Percentiles rank a stretch among this genome's conserved stretches.
Evolutionary conservation across 2,797 vertebrate genomes (phyloP).

Genomic region (Phyllotis vaccarum): DNA sequence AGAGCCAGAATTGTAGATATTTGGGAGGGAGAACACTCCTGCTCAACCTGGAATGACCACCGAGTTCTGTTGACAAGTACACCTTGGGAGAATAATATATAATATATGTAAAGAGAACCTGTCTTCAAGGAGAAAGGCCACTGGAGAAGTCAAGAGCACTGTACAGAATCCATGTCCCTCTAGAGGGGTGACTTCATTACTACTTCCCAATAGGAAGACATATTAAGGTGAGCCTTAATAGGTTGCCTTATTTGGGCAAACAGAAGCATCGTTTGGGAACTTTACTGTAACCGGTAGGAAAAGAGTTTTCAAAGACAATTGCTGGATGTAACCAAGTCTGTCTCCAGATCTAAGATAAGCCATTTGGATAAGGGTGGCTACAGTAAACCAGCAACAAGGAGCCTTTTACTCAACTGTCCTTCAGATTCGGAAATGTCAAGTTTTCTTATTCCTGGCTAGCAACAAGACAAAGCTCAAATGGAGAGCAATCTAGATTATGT

Average conservation of each 20-base stretch:
- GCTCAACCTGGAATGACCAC: background rate
- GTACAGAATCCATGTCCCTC: background rate
- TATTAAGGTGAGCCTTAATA: background rate
- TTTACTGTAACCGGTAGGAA: slow-evolving; percentile 67
- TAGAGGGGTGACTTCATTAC: slow-evolving; percentile 20
- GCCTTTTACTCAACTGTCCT: slow-evolving; percentile 27
- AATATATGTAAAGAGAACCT: background rate
- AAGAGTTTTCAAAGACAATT: slow-evolving; percentile 79
- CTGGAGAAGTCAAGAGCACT: slow-evolving; percentile 40
- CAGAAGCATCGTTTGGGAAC: slow-evolving; percentile 76
- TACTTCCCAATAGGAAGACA: background rate
- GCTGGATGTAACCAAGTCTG: slow-evolving; percentile 74
- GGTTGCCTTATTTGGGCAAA: slow-evolving; percentile 39
- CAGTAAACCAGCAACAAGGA: slow-evolving; percentile 25
- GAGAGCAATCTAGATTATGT: background rate
- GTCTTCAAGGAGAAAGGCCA: slow-evolving; percentile 40
- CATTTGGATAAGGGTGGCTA: slow-evolving; percentile 5
- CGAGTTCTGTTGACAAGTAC: slow-evolving; percentile 55
- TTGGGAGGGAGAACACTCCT: background rate
- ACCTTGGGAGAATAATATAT: slow-evolving; percentile 35
- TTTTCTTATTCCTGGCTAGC: slow-evolving; percentile 9
- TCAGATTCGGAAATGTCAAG: background rate
- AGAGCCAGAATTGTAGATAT: slow-evolving; percentile 7
- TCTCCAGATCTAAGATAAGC: slow-evolving; percentile 45
- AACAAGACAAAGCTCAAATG: slow-evolving; percentile 19